A percentile compares a stretch with the other conserved stretches of the same genome.
These are phyloP conservation scores for Gymnogyps californianus DNA, from an alignment of 2,113 vertebrate genomes.

Conservation along the genomic window DNA sequence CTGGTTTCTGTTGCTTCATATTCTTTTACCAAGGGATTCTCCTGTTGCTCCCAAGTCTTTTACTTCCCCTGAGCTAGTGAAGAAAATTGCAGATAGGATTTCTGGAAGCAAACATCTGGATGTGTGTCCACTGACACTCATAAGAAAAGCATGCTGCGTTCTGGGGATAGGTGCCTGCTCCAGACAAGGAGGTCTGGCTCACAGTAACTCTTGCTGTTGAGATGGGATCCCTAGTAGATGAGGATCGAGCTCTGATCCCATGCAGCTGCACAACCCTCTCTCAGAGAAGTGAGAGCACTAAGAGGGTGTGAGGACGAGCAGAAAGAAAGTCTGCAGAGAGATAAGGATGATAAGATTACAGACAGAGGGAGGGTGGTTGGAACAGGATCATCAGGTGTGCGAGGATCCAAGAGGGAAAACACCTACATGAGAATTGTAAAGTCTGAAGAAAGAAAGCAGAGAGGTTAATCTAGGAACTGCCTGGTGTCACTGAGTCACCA, in stretches of 20 bases:
- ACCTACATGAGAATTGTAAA: neutral
- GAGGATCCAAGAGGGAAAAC: neutral
- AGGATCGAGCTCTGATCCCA: neutral
- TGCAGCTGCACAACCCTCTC: neutral
- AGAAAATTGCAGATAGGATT: neutral
- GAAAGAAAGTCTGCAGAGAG: neutral
- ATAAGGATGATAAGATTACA: neutral
- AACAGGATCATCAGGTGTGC: neutral
- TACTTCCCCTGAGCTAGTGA: neutral
- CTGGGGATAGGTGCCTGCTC: neutral
- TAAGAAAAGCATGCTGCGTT: neutral
- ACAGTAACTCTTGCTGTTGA: neutral
- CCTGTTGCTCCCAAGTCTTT: neutral
- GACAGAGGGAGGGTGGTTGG: neutral
- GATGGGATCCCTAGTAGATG: neutral
- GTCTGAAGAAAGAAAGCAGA: neutral
- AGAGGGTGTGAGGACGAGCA: rapidly evolving
- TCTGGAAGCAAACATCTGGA: neutral
- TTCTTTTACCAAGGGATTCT: neutral
- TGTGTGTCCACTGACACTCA: rapidly evolving
- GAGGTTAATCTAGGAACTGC: neutral
- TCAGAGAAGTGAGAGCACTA: neutral
- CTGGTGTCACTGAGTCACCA: neutral
- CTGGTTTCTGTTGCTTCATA: neutral
- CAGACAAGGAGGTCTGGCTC: rapidly evolving